These are phyloP conservation scores for Physocephala rufipes DNA, from an alignment of 2,888 invertebrate species.

Conservation along the genomic window DNA sequence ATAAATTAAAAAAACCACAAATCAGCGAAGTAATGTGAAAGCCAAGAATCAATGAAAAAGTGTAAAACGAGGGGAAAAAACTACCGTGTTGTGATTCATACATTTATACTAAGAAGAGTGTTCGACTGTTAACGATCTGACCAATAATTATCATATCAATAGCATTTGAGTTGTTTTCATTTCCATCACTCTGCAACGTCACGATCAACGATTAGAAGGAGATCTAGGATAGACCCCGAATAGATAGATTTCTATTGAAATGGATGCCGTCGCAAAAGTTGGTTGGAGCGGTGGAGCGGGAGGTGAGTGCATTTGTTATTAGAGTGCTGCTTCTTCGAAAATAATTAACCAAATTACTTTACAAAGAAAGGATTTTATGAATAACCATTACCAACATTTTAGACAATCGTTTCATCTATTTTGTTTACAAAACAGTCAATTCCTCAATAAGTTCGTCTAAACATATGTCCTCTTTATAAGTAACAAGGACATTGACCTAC, in stretches of 20 bases:
- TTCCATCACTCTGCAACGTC: background rate
- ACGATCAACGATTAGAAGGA: background rate
- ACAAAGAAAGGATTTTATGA: too few species aligned
- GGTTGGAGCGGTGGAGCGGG: constrained; percentile 3
- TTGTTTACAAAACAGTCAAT: too few species aligned
- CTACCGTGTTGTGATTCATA: constrained; percentile 39
- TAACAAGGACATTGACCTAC: too few species aligned
- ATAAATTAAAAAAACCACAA: constrained; percentile 6
- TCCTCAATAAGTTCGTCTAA: too few species aligned
- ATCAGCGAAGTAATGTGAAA: background rate
- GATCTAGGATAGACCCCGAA: background rate
- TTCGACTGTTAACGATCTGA: background rate
- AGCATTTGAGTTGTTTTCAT: background rate
- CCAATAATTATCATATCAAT: background rate
- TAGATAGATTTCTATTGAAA: background rate
- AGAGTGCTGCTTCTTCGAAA: background rate
- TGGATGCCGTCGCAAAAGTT: constrained; percentile 26
- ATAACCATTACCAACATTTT: too few species aligned
- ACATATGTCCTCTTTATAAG: too few species aligned
- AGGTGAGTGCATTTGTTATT: background rate
- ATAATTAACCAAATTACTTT: too few species aligned
- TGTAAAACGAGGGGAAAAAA: constrained; percentile 22
- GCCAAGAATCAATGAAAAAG: constrained; percentile 22
- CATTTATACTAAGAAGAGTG: constrained; percentile 15
- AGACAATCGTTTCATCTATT: too few species aligned